Base-by-base conservation (phyloP, 1,140 invertebrate genomes). In the Mylabris phalerata region DNA sequence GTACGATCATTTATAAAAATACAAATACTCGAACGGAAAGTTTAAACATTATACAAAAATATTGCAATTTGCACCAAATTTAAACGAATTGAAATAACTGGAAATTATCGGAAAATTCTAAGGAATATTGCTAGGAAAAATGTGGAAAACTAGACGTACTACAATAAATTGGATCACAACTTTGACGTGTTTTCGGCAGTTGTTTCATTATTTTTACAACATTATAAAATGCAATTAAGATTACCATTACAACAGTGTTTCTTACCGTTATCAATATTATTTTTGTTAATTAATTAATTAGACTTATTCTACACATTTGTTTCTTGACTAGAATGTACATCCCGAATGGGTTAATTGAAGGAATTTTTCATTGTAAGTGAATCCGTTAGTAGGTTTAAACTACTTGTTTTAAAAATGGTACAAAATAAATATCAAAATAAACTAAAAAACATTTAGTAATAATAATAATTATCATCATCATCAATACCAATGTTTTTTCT, bases 101-200 rank as follows among this genome's bases (percentile, higher is more conserved):
- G 7, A 32, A 32, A 32, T 32, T 32, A 32, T 7, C 32, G 32
- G 32, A 32, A 32, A 19, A 19, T 19, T 2, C 19, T 19, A 19
- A 19, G 19, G 19, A 19, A 19, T 19, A 19, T 19, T 19, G 19
- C 19, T 19, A 19, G 19, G 19, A 19, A 19, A 13, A 32, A 32
- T 1, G 32, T 3, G 7, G 7, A 5, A 32, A 32, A 32, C 32
- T 32, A 32, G 32, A 32, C 41, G 27, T 43, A 38, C 42, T 60
- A 63, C 51, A 9, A 25, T 51, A 43, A 60, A 55, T 54, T 60
- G 54, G 59, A 64, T 64, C 64, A 66, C 64, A 64, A 66, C 60
- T 64, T 66, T 64, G 64, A 66, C 64, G 64, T 55, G 50, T 65
- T 57, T n/a, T 60, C 52, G 43, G 43, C 57, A 59, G 48, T 62